Conservation (phyloP, 2,797 vertebrate genomes). For the Hephaestus fuliginosus region DNA sequence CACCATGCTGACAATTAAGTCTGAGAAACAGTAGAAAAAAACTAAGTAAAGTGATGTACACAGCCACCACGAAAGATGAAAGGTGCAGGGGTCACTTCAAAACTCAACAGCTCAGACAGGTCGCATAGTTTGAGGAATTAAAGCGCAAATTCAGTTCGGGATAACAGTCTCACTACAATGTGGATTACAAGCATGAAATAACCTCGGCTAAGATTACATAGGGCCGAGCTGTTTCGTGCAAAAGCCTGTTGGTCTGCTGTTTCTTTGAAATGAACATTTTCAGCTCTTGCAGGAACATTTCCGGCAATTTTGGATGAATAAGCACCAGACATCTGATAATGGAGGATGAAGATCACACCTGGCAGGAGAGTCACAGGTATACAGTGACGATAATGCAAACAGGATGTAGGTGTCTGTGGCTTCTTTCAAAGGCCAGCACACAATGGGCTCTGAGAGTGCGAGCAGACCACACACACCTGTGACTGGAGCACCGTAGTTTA, state of each 20-base stretch:
- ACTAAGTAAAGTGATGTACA: conserved; percentile 25
- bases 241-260: conserved; percentile 15
- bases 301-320: not conserved
- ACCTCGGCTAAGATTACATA: conserved; percentile 34
- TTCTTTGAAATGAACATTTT: conserved; percentile 31
- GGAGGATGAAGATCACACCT: conserved; percentile 46
- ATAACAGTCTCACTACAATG: conserved; percentile 47
- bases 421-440: conserved; percentile 47
- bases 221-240: conserved; percentile 16
- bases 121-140: conserved; percentile 75
- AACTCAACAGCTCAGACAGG: conserved; percentile 66
- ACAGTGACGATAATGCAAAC: conserved; percentile 47
- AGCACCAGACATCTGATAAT: conserved; percentile 44
- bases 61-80: conserved; percentile 27
- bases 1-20: conserved; percentile 28
- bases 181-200: conserved; percentile 56
- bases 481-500: not conserved
- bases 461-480: conserved; percentile 62
- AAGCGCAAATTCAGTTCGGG: conserved; percentile 49
- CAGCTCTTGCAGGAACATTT: conserved; percentile 18
- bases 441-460: conserved; percentile 41
- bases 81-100: conserved; percentile 31
- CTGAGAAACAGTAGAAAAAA: conserved; percentile 11
- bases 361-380: conserved; percentile 41
- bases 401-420: conserved; percentile 51